Conservation (phyloP, 2,888 invertebrate species). For the Drosophila maculinotata region DNA sequence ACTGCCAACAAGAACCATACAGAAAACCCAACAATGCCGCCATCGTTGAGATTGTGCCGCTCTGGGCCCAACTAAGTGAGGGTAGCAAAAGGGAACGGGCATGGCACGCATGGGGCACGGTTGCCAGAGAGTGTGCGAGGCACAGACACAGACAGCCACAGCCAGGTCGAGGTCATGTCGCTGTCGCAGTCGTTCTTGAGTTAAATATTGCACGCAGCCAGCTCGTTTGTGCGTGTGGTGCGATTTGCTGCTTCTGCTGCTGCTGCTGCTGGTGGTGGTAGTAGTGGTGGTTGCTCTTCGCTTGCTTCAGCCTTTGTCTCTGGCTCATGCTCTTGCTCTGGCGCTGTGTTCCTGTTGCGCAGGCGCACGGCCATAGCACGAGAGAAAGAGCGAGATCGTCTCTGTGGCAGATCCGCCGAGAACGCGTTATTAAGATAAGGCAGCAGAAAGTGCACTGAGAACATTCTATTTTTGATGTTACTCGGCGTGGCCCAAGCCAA, state of each 20-base stretch:
- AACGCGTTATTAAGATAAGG: conserved; percentile 40
- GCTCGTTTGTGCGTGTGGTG: conserved; percentile 65
- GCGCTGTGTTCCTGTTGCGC: conserved; percentile 56
- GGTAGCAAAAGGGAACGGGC: conserved; percentile 59
- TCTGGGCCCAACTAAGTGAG: conserved; percentile 55
- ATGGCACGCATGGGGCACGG: conserved; percentile 79
- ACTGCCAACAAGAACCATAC: conserved; percentile 32
- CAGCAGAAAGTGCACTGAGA: conserved; percentile 35
- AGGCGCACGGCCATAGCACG: conserved; percentile 67
- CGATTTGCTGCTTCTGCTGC: conserved; percentile 18
- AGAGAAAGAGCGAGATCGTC: conserved; percentile 49
- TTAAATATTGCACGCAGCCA: conserved; percentile 52
- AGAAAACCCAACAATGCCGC: conserved; percentile 63
- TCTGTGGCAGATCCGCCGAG: conserved; percentile 25
- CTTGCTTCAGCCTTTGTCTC: conserved; percentile 49
- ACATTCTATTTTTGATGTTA: background rate
- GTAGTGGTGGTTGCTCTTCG: conserved; percentile 66
- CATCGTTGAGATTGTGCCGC: conserved; percentile 56
- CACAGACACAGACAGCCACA: conserved; percentile 41
- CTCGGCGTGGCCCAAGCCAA: too few relatives aligned
- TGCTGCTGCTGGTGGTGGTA: conserved; percentile 54
- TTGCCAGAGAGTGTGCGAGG: conserved; percentile 65
- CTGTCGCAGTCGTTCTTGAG: conserved; percentile 32
- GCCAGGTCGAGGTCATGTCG: conserved; percentile 75
- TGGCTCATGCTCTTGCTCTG: conserved; percentile 36